Conservation (phyloP, 2,113 vertebrate species). For the Cettia cetti region DNA sequence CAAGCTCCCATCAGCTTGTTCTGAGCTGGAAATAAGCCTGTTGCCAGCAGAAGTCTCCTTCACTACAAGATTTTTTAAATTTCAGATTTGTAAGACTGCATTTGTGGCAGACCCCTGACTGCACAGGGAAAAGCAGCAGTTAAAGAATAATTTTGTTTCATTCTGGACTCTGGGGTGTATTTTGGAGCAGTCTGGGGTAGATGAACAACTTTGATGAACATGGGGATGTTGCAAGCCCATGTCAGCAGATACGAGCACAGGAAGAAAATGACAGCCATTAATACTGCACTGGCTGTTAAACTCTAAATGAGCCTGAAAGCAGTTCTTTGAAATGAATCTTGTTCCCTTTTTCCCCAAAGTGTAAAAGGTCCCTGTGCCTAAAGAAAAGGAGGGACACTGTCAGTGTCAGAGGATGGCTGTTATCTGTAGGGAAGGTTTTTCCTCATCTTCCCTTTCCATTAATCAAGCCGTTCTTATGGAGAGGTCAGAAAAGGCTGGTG, state of each 20-base stretch:
- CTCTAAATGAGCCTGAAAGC: constrained; percentile 29
- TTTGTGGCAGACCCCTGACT: neutral
- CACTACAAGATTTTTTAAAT: neutral
- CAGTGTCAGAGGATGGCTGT: neutral
- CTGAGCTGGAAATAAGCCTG: neutral
- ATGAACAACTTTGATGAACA: neutral
- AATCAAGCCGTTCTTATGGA: neutral
- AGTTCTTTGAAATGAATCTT: constrained; percentile 14
- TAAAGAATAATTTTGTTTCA: constrained; percentile 4
- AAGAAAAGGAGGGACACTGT: neutral
- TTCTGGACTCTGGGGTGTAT: neutral
- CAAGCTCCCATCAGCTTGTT: neutral
- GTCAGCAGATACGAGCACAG: neutral
- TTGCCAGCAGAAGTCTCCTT: constrained; percentile 15
- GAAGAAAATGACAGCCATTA: constrained; percentile 28
- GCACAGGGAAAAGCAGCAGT: neutral
- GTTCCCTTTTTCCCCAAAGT: neutral
- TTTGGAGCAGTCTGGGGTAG: neutral
- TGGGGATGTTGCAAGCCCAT: neutral
- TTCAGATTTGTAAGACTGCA: neutral
- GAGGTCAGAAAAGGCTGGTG: neutral
- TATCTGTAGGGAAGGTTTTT: neutral
- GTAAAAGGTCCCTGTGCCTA: neutral
- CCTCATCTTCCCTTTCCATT: neutral
- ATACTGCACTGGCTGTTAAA: constrained; percentile 29